A percentile compares a stretch with the other conserved stretches of the same genome.
Conservation (phyloP, 1,140 invertebrate genomes). For the Drosophila ogumai region DNA sequence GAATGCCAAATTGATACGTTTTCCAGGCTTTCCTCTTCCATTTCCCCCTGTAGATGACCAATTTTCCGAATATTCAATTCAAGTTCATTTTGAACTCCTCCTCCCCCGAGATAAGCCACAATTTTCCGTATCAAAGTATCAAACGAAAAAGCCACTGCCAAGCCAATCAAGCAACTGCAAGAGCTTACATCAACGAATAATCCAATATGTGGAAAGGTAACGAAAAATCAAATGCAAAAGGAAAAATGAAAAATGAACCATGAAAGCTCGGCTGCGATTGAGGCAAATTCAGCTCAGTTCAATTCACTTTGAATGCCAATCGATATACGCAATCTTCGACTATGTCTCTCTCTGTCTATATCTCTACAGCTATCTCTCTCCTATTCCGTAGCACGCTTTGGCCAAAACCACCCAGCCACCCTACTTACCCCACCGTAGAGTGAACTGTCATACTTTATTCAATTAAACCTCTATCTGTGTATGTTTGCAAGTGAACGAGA, state of each 20-base stretch:
- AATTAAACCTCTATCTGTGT: constrained; percentile 64
- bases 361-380: constrained; percentile 10
- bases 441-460: constrained; percentile 63
- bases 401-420: constrained; percentile 30
- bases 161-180: constrained; percentile 21
- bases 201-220: constrained; percentile 27
- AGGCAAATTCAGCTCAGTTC: constrained; percentile 29
- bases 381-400: constrained; percentile 55
- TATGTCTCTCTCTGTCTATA: constrained; percentile 34
- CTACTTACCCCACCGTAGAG: constrained; percentile 32
- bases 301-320: constrained; percentile 49
- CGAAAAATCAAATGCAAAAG: constrained; percentile 22
- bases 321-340: constrained; percentile 42
- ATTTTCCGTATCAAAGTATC: constrained; percentile 11
- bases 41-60: too few species aligned
- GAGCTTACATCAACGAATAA: constrained; percentile 20
- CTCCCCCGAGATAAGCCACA: background rate
- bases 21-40: too few species aligned
- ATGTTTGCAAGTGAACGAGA: constrained; percentile 63
- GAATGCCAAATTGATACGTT: background rate
- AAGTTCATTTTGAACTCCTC: background rate
- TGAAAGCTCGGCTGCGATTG: constrained; percentile 17
- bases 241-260: constrained; percentile 17
- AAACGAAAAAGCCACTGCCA: constrained; percentile 24
- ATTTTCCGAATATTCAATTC: constrained; percentile 9